A percentile compares a stretch with the other conserved stretches of the same genome.
Conservation (phyloP, 2,888 invertebrate species). For the Coronaproctus castanopsis region DNA sequence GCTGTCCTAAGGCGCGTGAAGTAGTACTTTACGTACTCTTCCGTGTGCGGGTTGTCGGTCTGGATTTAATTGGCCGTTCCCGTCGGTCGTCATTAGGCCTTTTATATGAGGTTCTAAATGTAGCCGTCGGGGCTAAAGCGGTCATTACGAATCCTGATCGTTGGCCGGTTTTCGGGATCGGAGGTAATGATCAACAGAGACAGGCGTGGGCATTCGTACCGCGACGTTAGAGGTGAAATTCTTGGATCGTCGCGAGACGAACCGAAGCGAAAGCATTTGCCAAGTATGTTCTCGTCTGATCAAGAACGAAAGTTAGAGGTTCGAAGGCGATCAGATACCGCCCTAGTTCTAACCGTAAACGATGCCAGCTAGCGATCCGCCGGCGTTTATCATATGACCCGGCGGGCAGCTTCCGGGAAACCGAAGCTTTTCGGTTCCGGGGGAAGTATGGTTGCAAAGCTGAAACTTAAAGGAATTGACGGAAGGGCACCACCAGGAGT, state of each 20-base stretch:
- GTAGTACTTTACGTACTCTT: constrained; percentile 7
- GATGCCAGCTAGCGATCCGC: constrained; percentile 41
- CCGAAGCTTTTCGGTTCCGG: constrained; percentile 41
- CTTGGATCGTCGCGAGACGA: constrained; percentile 31
- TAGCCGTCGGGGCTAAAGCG: constrained; percentile 18
- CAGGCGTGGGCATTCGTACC: constrained; percentile 42
- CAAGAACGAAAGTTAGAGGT: constrained; percentile 19
- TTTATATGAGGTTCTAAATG: background rate
- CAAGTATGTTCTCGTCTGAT: constrained; percentile 20
- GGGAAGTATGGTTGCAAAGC: constrained; percentile 42
- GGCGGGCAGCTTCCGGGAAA: constrained; percentile 37
- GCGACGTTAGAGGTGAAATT: constrained; percentile 43
- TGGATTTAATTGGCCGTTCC: background rate
- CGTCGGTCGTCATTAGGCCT: background rate
- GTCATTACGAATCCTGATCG: constrained; percentile 41
- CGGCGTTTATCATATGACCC: constrained; percentile 33
- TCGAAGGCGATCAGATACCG: constrained; percentile 30
- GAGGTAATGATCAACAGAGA: constrained; percentile 14
- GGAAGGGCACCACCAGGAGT: constrained; percentile 52
- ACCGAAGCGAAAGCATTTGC: constrained; percentile 21
- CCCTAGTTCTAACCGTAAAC: constrained; percentile 43
- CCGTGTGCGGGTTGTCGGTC: constrained; percentile 8
- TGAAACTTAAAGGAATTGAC: constrained; percentile 41
- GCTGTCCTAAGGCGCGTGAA: constrained; percentile 6
- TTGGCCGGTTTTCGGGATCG: constrained; percentile 11